These are phyloP conservation scores for Chaetoderma sp. DNA, from an alignment of 2,888 invertebrate genomes.

Conservation along the genomic window DNA sequence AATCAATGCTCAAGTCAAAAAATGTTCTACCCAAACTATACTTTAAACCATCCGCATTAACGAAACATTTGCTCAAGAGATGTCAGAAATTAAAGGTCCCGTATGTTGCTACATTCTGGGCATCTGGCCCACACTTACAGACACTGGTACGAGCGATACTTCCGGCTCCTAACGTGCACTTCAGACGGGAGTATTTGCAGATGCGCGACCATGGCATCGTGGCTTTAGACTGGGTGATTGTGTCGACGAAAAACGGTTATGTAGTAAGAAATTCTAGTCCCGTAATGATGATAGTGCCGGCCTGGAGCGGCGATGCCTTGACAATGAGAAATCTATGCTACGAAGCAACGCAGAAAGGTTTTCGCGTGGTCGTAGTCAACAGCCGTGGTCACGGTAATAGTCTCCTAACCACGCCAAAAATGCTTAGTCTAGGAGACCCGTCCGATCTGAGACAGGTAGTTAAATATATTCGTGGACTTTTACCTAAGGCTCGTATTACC, in stretches of 20 bases:
- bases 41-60: conserved; percentile 56
- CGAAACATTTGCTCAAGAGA: conserved; percentile 50
- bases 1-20: conserved; percentile 41
- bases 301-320: conserved; percentile 47
- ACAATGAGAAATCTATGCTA: conserved; percentile 42
- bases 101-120: conserved; percentile 52
- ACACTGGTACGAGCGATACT: conserved; percentile 44
- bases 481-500: conserved; percentile 46
- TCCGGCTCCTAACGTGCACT: conserved; percentile 34
- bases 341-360: conserved; percentile 47
- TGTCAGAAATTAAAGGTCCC: conserved; percentile 48
- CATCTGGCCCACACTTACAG: conserved; percentile 54
- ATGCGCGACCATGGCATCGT: conserved; percentile 59
- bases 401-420: conserved; percentile 54
- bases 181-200: conserved; percentile 55
- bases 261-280: conserved; percentile 21
- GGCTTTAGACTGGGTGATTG: conserved; percentile 58
- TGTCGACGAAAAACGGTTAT: conserved; percentile 2
- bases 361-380: conserved; percentile 58
- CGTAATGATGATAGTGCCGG: conserved; percentile 54
- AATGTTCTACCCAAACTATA: conserved; percentile 47
- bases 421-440: conserved; percentile 57
- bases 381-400: conserved; percentile 54
- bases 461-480: conserved; percentile 48
- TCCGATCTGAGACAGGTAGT: conserved; percentile 58